Conservation (phyloP, 2,113 vertebrate genomes). For the Pachycephala philippinensis region DNA sequence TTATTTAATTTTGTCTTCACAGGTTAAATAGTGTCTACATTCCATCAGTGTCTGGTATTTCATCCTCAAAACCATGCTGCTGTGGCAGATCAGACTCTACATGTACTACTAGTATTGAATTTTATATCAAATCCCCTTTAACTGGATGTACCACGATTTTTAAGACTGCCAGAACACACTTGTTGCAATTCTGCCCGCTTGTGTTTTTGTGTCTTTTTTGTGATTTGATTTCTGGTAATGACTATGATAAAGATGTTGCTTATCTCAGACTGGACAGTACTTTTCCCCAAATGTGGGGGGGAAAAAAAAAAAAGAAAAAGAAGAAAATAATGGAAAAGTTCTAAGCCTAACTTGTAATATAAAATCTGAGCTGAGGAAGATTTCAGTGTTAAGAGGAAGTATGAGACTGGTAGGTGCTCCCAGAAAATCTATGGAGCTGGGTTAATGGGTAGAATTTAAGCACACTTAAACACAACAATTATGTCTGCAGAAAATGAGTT, state of each 20-base stretch:
- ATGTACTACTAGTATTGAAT: not conserved
- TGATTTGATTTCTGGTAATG: not conserved
- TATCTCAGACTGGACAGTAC: not conserved
- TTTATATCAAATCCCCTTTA: not conserved
- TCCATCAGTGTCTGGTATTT: not conserved
- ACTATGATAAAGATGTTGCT: not conserved
- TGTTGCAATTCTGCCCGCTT: not conserved
- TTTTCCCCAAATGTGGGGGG: not conserved
- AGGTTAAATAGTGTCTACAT: not conserved
- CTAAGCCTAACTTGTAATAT: not conserved
- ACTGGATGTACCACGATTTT: not conserved
- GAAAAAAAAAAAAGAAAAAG: not conserved
- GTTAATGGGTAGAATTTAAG: not conserved
- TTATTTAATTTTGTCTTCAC: not conserved
- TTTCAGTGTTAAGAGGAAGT: not conserved
- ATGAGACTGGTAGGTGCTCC: not conserved
- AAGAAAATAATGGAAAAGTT: not conserved
- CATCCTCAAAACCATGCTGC: not conserved
- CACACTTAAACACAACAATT: not conserved
- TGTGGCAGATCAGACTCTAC: not conserved
- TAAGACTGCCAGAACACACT: not conserved
- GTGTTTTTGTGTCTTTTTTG: not conserved
- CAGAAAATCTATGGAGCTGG: not conserved
- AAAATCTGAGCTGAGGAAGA: not conserved
- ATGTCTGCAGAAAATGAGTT: not conserved